Evolutionary conservation across 1,140 invertebrate species (phyloP), one percentile per base, ranked within the genome.

Genomic region (Metopolophium dirhodum): DNA sequence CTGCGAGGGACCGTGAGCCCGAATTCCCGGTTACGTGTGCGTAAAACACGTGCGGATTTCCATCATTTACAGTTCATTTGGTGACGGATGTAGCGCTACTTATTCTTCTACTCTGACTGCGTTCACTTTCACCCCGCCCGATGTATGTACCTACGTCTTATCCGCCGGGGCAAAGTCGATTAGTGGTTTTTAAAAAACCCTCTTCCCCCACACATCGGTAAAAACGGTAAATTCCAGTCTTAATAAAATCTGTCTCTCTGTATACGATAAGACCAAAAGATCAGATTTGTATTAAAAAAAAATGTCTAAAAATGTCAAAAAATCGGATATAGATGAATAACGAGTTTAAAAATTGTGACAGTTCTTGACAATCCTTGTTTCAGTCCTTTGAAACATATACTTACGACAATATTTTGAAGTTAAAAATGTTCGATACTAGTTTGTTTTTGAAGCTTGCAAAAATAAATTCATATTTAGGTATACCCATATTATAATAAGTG

Each of bases 11-110:
- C 18, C 54, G 51, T 41, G 51, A 23, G n/a, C 54, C 26, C 54
- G 35, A 23, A 30, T 37, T 90, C 37, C 87, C 18, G 47, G 14
- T 35, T 41, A 41, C 87, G 49, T 23, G 51, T 61, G 47, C 35
- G 54, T 41, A 90, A 61, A 37, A 90, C 88, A 90, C 54, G 35
- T 61, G 51, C 37, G 51, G 54, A 90, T 35, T 90, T 90, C 88
- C 37, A 83, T 92, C 91, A 51, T 92, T 92, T 41, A 85, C 91
- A 37, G 91, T 92, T 92, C 91, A 92, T 83, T 92, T 92, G 77
- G 49, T 51, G 68, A 92, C 68, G 61, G 61, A 82, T 83, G 91
- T 82, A 30, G 45, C 41, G 7, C 61, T 77, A 77, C 57, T 91
- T 77, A 77, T 77, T 77, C 61, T 68, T 68, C 54, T 61, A 4